Evolutionary conservation across 2,113 vertebrate species (phyloP).

Genomic region (Puntigrus tetrazona): DNA sequence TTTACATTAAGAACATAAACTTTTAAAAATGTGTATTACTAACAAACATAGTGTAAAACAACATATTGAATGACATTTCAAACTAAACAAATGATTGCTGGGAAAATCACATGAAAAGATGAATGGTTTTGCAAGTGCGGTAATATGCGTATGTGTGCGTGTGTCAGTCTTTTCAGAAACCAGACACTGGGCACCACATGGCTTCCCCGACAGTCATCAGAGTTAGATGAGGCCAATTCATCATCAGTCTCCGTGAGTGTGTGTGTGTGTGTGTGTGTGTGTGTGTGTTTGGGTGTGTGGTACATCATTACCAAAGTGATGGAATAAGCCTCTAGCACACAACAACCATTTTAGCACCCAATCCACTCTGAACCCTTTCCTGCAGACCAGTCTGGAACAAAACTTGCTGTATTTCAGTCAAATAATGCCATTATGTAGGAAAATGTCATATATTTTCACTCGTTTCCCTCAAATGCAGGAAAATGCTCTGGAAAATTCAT

Average conservation of each 20-base stretch:
- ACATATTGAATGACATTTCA: neutral
- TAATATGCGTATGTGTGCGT: constrained; percentile 18
- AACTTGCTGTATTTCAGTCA: constrained; percentile 1
- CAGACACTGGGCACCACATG: constrained; percentile 57
- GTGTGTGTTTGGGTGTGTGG: constrained; percentile 36
- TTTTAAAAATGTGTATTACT: no score
- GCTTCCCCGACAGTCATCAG: constrained; percentile 53
- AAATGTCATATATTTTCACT: constrained; percentile 6
- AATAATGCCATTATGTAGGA: neutral
- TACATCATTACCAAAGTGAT: constrained; percentile 53
- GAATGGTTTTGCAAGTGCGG: neutral
- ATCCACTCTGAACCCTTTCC: constrained; percentile 13
- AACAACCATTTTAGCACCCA: constrained; percentile 47
- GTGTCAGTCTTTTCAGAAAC: constrained; percentile 47
- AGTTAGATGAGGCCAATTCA: constrained; percentile 58
- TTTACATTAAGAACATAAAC: no score
- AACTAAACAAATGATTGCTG: neutral
- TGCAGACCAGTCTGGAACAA: neutral
- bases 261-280: constrained; percentile 46
- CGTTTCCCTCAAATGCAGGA: constrained; percentile 6
- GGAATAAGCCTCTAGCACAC: constrained; percentile 52
- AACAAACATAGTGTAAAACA: neutral
- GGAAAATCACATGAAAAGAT: neutral
- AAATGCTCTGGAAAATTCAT: constrained; percentile 8
- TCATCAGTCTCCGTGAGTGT: constrained; percentile 42